Base-by-base conservation (phyloP, 2,888 invertebrate genomes). In the Eupithecia tripunctaria region DNA sequence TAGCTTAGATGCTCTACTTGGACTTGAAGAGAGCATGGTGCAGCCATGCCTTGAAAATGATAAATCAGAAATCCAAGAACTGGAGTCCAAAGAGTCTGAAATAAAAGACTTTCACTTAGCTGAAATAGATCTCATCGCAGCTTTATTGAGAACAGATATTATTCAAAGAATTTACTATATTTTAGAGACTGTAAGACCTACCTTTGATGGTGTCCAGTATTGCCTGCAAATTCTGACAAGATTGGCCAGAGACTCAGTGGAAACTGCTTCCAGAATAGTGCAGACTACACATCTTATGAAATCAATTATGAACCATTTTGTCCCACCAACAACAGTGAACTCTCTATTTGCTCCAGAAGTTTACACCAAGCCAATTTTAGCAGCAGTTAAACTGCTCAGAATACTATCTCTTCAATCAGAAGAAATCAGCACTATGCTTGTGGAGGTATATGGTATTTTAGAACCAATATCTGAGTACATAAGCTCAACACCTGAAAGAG, bases 21-120 rank as follows among this genome's bases (percentile, higher is more conserved):
- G 97, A 8, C 96, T 96, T 82, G 96, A 96, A 64, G 94, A 95
- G 87, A 96, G 96, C 29, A 88, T 95, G 77, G 88, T 95, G 79
- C 96, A 97, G 82, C 97, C 97, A 6, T 92, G 89, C 60, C 79
- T 96, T 56, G 92, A 93, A 79, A 93, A 94, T 88, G 94, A 95
- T 65, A 94, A 89, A 82, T 90, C 90, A 62, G 95, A 95, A 82
- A 95, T 95, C 78, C 87, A 94, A 73, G 95, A 96, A 80, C 85
- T 95, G n/a, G 94, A 95, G 47, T 94, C 95, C 72, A 90, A 94
- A 62, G 93, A 90, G 82, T 86, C 90, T 1, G 97, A 97, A 73
- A 95, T 98, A 78, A 98, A 97, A 85, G 99, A 99, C 91, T 97
- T 97, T 84, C 97, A 98, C 88, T 90, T 99, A 70, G 96, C 97